Evolutionary conservation across 2,797 vertebrate species (phyloP).

Genomic region (Hypotaenidia philippensis): DNA sequence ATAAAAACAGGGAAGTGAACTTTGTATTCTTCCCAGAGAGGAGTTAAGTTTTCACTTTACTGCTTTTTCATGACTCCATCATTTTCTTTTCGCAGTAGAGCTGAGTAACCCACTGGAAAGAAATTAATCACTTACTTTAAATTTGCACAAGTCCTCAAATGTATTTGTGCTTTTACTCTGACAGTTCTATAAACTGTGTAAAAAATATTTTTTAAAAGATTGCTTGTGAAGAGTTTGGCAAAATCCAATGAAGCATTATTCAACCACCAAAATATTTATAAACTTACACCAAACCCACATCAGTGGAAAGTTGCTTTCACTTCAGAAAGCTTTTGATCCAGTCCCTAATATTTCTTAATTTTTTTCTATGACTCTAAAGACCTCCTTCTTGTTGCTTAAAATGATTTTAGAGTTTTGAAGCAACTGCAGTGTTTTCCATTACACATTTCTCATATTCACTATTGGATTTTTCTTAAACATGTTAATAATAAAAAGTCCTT

Average conservation of each 20-base stretch:
- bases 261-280: background rate
- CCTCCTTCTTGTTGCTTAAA: background rate
- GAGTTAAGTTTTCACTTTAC: background rate
- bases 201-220: background rate
- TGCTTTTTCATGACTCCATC: background rate
- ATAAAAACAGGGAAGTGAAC: background rate
- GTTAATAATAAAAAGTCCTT: constrained; percentile 39
- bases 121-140: background rate
- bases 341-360: background rate
- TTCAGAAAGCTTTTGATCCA: background rate
- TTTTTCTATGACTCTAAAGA: background rate
- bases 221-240: background rate
- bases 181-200: background rate
- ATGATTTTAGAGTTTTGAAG: background rate
- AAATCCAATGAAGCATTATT: background rate
- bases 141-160: background rate
- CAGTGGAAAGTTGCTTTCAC: background rate
- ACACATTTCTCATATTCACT: background rate
- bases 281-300: background rate
- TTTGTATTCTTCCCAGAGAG: background rate
- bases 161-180: background rate
- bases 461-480: constrained; percentile 7
- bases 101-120: background rate
- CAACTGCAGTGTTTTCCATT: background rate
- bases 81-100: background rate